Base-by-base conservation (phyloP, 1,140 invertebrate genomes). In the Euwallacea fornicatus region DNA sequence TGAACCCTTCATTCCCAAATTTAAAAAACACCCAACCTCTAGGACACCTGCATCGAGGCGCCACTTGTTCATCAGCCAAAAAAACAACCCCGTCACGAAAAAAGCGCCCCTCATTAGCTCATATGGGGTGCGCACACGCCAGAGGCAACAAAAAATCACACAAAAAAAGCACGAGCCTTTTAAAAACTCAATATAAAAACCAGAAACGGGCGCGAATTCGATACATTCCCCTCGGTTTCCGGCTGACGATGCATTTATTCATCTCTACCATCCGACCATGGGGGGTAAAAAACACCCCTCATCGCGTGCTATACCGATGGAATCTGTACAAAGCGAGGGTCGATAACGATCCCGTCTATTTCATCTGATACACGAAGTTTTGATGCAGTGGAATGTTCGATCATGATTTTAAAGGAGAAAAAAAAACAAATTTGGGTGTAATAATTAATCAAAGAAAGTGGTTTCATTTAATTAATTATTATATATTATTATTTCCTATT, bases 211-310 rank as follows among this genome's bases (percentile, higher is more conserved):
- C 42, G 10, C n/a, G 11, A 63, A 63, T 50, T 47, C 21, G 61
- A 63, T 46, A 63, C 44, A 47, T 63, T 47, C 7, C 42, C 44
- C 43, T 33, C 61, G 44, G 44, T 63, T 63, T 63, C 61, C 61
- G 61, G 42, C 44, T 63, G 61, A 44, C 42, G 44, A 47, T 63
- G 61, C 42, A 63, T 47, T 47, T 63, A 63, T 63, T 47, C 42
- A 46, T 47, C 47, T 33, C 61, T 47, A 47, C 61, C 7, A 41
- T 16, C 13, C 46, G 13, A 33, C n/a, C n/a, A 13, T 15, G 44
- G 7, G 43, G 42, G 61, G 9, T 13, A 63, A 63, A 63, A 63
- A 63, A 47, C 61, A 46, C 61, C 61, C 44, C 16, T 63, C 13
- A 63, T 47, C 44, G 46, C 61, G 44, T 63, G 61, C 61, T 63